Evolutionary conservation across 2,113 vertebrate species (phyloP).

Genomic region (Malurus alboscapulatus): DNA sequence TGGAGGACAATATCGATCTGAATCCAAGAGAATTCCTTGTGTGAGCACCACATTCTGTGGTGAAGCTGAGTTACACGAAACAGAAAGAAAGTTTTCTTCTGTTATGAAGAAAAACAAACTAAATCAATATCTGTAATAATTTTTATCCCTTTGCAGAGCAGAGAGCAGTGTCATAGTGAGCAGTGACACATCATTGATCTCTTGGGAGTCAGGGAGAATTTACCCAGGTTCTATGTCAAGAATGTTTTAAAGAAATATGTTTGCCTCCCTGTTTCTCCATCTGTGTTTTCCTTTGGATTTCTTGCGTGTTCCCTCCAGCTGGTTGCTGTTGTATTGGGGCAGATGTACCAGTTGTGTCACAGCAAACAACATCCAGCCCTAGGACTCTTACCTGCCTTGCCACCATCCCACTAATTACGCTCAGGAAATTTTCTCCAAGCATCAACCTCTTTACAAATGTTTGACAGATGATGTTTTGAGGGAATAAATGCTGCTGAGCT

Average conservation of each 20-base stretch:
- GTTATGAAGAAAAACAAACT: not conserved
- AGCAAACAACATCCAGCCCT: not conserved
- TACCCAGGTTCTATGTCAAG: not conserved
- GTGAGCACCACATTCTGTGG: accelerated
- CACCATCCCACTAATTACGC: accelerated
- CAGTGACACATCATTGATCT: not conserved
- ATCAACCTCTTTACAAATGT: accelerated
- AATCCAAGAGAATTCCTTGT: not conserved
- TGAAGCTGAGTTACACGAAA: not conserved
- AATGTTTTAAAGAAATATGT: not conserved
- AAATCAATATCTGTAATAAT: no score
- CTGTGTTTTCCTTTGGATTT: not conserved
- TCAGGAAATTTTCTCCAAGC: not conserved
- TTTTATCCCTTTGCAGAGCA: not conserved
- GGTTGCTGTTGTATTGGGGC: accelerated
- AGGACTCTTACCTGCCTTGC: not conserved
- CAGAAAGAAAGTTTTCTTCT: no score
- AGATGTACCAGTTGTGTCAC: not conserved
- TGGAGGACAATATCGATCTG: accelerated
- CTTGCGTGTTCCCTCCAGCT: not conserved
- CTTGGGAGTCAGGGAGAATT: not conserved
- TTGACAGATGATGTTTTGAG: not conserved
- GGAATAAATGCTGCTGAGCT: not conserved
- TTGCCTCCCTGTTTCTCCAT: not conserved
- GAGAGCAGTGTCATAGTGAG: accelerated